Evolutionary conservation across 2,888 invertebrate species (phyloP).

Genomic region (Tetranychus truncatus): DNA sequence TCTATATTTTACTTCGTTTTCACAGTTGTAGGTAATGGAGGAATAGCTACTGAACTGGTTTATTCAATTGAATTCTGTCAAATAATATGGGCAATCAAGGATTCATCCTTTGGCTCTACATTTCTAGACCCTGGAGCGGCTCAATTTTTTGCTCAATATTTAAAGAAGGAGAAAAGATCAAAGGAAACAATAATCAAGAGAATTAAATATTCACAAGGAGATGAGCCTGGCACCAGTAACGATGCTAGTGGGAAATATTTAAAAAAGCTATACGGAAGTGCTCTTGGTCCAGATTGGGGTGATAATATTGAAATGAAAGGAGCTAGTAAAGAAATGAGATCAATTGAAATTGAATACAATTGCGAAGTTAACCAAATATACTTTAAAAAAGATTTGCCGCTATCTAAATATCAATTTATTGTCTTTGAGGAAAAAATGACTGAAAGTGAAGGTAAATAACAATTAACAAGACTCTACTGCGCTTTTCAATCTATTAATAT

Average conservation of each 20-base stretch:
- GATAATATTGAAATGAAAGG: constrained; percentile 45
- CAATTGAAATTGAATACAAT: constrained; percentile 33
- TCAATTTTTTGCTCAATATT: constrained; percentile 39
- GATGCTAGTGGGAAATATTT: constrained; percentile 19
- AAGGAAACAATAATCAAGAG: constrained; percentile 21
- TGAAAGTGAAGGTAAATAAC: neutral
- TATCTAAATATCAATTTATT: neutral
- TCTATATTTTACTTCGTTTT: neutral
- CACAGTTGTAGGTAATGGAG: constrained; percentile 76
- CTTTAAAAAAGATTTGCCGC: constrained; percentile 28
- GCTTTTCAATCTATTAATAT: too few relatives aligned
- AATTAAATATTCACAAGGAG: constrained; percentile 18
- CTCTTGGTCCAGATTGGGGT: constrained; percentile 94
- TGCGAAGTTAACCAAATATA: constrained; percentile 33
- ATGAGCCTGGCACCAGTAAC: neutral
- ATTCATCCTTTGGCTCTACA: constrained; percentile 73
- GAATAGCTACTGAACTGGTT: constrained; percentile 90
- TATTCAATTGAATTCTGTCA: constrained; percentile 66
- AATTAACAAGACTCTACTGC: too few relatives aligned
- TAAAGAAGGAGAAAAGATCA: neutral
- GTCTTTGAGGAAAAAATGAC: neutral
- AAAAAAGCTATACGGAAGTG: constrained; percentile 45
- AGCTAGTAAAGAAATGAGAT: constrained; percentile 23
- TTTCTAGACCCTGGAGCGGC: constrained; percentile 92
- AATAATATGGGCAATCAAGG: constrained; percentile 81